Evolutionary conservation across 2,113 vertebrate genomes (phyloP).

Genomic region (Cervus canadensis): DNA sequence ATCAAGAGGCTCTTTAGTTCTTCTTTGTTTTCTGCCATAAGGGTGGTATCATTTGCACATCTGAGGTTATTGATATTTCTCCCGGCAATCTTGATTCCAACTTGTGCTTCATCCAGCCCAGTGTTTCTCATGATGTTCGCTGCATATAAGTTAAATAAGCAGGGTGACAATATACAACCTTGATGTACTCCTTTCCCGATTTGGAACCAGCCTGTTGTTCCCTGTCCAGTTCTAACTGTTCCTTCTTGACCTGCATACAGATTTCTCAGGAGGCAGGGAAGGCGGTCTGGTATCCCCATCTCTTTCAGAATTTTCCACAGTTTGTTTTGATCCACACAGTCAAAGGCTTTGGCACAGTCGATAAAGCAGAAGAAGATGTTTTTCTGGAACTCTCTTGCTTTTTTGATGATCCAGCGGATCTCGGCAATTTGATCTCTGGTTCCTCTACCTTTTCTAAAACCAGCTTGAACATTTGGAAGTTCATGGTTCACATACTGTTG

Average conservation of each 20-base stretch:
- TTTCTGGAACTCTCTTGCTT: neutral
- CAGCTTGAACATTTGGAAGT: neutral
- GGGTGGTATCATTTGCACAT: neutral
- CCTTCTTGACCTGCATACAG: neutral
- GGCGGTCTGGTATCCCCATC: neutral
- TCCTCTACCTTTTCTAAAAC: neutral
- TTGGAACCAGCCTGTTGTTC: neutral
- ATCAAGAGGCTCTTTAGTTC: neutral
- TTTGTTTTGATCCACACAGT: neutral
- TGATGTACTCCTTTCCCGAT: fast-evolving
- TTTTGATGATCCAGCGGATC: neutral
- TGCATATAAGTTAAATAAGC: neutral
- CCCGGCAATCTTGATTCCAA: fast-evolving
- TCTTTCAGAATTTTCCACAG: neutral
- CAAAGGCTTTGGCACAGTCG: neutral
- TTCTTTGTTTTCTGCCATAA: neutral
- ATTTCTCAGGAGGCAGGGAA: neutral
- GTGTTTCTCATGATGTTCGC: neutral
- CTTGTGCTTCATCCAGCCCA: neutral
- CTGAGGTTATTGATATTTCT: neutral
- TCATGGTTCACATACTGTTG: neutral
- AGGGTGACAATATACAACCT: neutral
- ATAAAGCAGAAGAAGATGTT: neutral
- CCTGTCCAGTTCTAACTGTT: neutral
- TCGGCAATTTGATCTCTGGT: neutral